Base-by-base conservation (phyloP, 2,113 vertebrate genomes). In the Lethenteron camtschaticum region DNA sequence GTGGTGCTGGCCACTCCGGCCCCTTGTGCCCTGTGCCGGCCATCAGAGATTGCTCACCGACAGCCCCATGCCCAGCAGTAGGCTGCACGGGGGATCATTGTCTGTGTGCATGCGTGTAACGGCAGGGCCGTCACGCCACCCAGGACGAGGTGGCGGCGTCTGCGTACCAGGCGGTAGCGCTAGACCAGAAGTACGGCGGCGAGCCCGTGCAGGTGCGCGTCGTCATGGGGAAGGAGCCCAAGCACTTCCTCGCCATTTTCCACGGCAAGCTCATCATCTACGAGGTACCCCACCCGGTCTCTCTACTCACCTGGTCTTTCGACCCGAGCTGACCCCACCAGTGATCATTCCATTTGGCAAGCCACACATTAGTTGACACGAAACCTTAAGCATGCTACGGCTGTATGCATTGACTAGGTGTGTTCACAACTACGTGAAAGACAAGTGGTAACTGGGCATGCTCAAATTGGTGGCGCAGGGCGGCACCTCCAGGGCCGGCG, bases 171-270 rank as follows among this genome's bases (percentile, higher is more conserved):
- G 83, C 87, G 0, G 85, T 87, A 57, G 73, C 74, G n/a, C 55
- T 90, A 71, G 88, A 90, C 71, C 81, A 77, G 73, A 80, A 85
- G 73, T 82, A 83, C 12, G 76, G 74, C 0, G 85, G 76, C 1
- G 74, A 83, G 57, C 83, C 85, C 0, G 80, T 92, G 69, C 88
- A 92, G 78, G 83, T 90, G 55, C 79, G 82, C 56, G 74, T 89
- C 16, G 80, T 76, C 41, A 90, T 90, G 88, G 84, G 88, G 63
- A 90, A 87, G 75, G 88, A 92, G 72, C 83, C 88, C 0, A 81
- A 81, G 16, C 88, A 92, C 77, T 89, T 92, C 73, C 81, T 90
- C 85, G 77, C 86, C 16, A 85, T 92, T 70, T 92, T 90, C 78
- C 86, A 83, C 75, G 87, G 87, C 18, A 88, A 81, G 77, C 78